Evolutionary conservation across 2,113 vertebrate genomes (phyloP), one percentile per base, ranked within the genome.

Genomic region (Patagioenas fasciata): DNA sequence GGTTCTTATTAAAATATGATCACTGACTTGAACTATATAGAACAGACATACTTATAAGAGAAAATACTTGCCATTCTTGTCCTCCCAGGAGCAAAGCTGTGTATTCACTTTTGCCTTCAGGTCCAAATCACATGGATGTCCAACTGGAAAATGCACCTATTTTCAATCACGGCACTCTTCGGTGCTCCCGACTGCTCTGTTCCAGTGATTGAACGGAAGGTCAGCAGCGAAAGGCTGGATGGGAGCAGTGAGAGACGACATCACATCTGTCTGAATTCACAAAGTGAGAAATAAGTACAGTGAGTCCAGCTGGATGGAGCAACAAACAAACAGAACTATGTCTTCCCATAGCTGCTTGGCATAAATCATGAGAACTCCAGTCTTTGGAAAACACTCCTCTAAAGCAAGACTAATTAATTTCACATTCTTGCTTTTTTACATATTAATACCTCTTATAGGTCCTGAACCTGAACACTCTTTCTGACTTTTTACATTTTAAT

Each of bases 211-310:
- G 85, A 85, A 92, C 56, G 79, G 78, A 80, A 82, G 62, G 57
- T 40, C 66, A 80, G 66, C 70, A 85, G 32, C 44, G 56, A 80
- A 53, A 79, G 65, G 36, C 21, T 94, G 74, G 85, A 47, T 80
- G 81, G 71, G 62, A 85, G 62, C 85, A 90, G 26, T 20, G 71
- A 80, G 82, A 88, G 79, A 82, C 70, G 74, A 83, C 71, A 72
- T 80, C 85, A 69, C 71, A 91, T 65, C 79, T 89, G n/a, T 64
- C 92, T 85, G 58, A 88, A 85, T 58, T 80, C 80, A 65, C 71
- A 80, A 73, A 67, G 36, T 70, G 70, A 50, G 53, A 91, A 82
- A 80, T 64, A 88, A 51, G 17, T 54, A 77, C 65, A 79, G 14
- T 28, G 61, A 65, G 20, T 71, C 57, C 80, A 80, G 44, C 23